Evolutionary conservation across 2,797 vertebrate species (phyloP), one percentile per base, ranked within the genome.

Genomic region (Sylvilagus floridanus): DNA sequence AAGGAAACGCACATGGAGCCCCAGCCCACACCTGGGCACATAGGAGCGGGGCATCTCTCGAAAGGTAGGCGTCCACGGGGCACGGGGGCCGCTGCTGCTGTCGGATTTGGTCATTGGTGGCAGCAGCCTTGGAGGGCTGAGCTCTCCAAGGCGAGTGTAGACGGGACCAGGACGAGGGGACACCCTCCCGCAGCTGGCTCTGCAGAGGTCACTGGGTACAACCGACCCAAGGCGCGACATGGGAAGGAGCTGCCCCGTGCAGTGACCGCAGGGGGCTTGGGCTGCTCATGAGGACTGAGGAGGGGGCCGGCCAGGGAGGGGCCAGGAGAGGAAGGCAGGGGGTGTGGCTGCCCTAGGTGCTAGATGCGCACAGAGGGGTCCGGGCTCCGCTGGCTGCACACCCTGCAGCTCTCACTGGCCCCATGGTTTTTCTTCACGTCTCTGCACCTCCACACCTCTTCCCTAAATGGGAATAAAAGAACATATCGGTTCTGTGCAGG

Each of bases 241-340:
- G 62, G 66, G 16, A 16, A 52, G 60, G n/a, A 24, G 7, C 26
- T 9, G n/a, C 30, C 37, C 0, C 26, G 4, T 6, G 42, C 19
- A 4, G 12, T 1, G 35, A 16, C 0, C 7, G n/a, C 17, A 32
- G 17, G 22, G 0, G 2, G 50, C 77, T 24, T 0, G 4, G 22
- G 47, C 65, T 82, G 57, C 19, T 32, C 13, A 71, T 2, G 52
- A 42, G 84, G 57, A 22, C 1, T 3, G 32, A 73, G 71, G 50
- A 42, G 42, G 63, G 24, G 7, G 13, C 3, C 21, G n/a, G 32
- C 26, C 69, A 21, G 6, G 52, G 50, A 63, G 32, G 54, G 19
- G 54, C 4, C 16, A 30, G 63, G 65, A 19, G 85, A 24, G 24
- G 91, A 37, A 47, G 75, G 37, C 5, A n/a, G 35, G 17, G 0